Evolutionary conservation across 2,113 vertebrate species (phyloP).

Genomic region (Microcebus tavaratra): DNA sequence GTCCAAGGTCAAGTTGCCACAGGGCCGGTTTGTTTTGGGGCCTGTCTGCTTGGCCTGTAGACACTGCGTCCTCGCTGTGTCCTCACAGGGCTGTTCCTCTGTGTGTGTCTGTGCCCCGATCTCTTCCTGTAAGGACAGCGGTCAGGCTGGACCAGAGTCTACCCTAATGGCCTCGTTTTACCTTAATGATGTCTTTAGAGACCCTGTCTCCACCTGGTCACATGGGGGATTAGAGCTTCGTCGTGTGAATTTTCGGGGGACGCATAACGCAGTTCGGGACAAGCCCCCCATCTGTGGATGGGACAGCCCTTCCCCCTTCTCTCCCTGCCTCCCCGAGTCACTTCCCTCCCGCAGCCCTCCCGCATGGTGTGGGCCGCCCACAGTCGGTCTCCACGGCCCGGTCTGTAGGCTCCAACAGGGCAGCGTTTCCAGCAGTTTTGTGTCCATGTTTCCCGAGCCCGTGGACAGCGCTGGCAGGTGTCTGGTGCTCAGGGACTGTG

Average conservation of each 20-base stretch:
- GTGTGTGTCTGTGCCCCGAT: background rate
- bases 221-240: background rate
- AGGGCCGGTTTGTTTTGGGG: background rate
- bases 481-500: background rate
- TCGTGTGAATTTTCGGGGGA: background rate
- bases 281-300: background rate
- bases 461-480: no score
- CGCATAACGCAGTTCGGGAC: background rate
- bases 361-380: accelerated
- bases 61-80: background rate
- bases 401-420: background rate
- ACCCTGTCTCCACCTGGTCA: background rate
- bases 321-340: background rate
- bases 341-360: background rate
- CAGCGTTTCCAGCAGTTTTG: background rate
- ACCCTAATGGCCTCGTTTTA: background rate
- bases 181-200: background rate
- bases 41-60: no score
- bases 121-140: background rate
- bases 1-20: background rate
- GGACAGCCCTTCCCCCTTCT: background rate
- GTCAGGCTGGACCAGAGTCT: background rate
- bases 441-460: background rate
- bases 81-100: background rate
- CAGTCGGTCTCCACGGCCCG: background rate